These are phyloP conservation scores for Axinella damicornis DNA, from an alignment of 37 sponge, comb jelly and placozoan genomes.

Conservation along the genomic window DNA sequence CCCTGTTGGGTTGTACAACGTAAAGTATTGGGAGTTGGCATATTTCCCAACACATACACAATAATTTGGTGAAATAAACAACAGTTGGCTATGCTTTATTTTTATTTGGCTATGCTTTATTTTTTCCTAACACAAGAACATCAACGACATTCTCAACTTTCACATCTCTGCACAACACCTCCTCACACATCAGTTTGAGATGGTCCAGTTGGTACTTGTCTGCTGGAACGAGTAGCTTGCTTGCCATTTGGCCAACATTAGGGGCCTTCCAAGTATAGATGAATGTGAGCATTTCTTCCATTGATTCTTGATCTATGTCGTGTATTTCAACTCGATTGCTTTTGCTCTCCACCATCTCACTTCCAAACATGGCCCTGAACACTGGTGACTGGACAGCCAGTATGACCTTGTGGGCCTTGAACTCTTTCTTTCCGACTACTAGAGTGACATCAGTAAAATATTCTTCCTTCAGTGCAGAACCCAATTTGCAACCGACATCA, in stretches of 20 bases:
- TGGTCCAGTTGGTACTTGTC: conserved; percentile 65
- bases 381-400: conserved; percentile 86
- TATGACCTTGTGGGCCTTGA: conserved; percentile 78
- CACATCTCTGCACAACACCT: too few relatives aligned
- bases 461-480: too few relatives aligned
- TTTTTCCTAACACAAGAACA: conserved; percentile 77
- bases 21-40: too few relatives aligned
- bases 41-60: too few relatives aligned
- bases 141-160: conserved; percentile 64
- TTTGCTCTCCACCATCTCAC: conserved; percentile 79
- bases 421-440: not conserved
- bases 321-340: conserved; percentile 81
- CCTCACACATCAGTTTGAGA: too few relatives aligned
- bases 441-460: too few relatives aligned
- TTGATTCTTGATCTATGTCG: conserved; percentile 64
- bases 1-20: too few relatives aligned
- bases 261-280: conserved; percentile 85
- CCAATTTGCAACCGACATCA: too few relatives aligned
- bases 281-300: conserved; percentile 85
- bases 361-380: conserved; percentile 90
- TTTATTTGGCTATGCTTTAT: too few relatives aligned
- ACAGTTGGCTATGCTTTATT: too few relatives aligned
- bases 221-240: conserved; percentile 69
- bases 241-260: not conserved
- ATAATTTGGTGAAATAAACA: too few relatives aligned